Base-by-base conservation (phyloP, 2,113 vertebrate genomes). In the Spermophilus dauricus region DNA sequence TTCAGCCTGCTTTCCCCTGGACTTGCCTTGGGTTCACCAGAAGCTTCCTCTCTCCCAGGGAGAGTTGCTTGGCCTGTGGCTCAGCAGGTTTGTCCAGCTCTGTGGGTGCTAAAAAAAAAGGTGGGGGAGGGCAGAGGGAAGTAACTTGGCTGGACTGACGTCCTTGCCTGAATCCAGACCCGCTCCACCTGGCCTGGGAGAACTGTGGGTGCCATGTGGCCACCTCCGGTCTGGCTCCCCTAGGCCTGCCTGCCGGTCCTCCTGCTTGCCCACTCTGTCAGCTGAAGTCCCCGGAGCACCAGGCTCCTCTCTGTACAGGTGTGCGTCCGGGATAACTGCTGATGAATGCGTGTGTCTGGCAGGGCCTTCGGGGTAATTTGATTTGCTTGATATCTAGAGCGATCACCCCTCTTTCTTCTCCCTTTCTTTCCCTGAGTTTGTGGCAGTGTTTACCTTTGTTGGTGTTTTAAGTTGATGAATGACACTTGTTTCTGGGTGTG, bases 331-430 rank as follows among this genome's bases (percentile, higher is more conserved):
- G 97, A 97, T 98, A 98, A 95, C 96, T 3, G 30, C 48, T 97
- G 98, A 97, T 98, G 75, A 97, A 98, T 98, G 96, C 56, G 0
- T 28, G 73, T 96, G 97, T 98, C 96, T 96, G 83, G 90, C 77
- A 12, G 17, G 97, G 87, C 95, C 97, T 96, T 94, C 70, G 10
- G 90, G 96, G 95, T 97, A 98, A 98, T 98, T 97, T 95, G 97
- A 97, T 97, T 97, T 96, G 93, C 81, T 96, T 97, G 96, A 97
- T 98, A 97, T 95, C 96, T 87, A 28, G 87, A 96, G 92, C 65
- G 96, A 95, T 97, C 56, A 16, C 91, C 39, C 75, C 48, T 86
- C 76, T 72, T 92, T 63, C 88, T 86, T 86, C 80, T 91, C 89
- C 51, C 45, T 86, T 80, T 89, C 80, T 77, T 84, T 90, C 69